Conservation (phyloP, 1,140 invertebrate genomes). For the Drosophila arawakana region DNA sequence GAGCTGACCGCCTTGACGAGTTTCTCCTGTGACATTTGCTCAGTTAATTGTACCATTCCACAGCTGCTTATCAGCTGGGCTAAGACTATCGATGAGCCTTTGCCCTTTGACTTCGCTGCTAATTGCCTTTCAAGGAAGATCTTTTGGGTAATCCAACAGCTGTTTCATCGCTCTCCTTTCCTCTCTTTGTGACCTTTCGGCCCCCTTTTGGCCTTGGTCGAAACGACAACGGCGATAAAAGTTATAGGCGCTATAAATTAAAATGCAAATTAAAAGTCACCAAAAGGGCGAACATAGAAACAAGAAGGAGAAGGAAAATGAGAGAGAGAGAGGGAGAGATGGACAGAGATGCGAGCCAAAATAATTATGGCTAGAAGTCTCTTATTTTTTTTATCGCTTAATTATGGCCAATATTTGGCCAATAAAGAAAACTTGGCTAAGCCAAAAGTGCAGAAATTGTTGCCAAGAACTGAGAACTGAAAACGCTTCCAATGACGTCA, state of each 20-base stretch:
- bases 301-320: neutral
- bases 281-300: slow-evolving; percentile 16
- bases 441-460: slow-evolving; percentile 25
- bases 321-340: slow-evolving; percentile 1
- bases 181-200: slow-evolving; percentile 41
- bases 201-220: slow-evolving; percentile 6
- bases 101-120: slow-evolving; percentile 59
- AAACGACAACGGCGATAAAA: slow-evolving; percentile 61
- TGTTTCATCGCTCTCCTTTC: slow-evolving; percentile 54
- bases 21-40: slow-evolving; percentile 3
- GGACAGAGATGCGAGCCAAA: slow-evolving; percentile 12
- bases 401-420: slow-evolving; percentile 77
- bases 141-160: slow-evolving; percentile 54
- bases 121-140: slow-evolving; percentile 60
- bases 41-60: neutral
- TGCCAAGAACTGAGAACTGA: slow-evolving; percentile 12
- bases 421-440: slow-evolving; percentile 66
- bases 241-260: slow-evolving; percentile 79
- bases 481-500: slow-evolving; percentile 36
- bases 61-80: slow-evolving; percentile 28
- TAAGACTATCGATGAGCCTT: slow-evolving; percentile 32
- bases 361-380: slow-evolving; percentile 60
- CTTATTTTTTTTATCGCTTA: slow-evolving; percentile 63
- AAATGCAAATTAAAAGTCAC: slow-evolving; percentile 77
- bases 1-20: neutral